Conservation (phyloP, 2,113 vertebrate species). For the Sylvia atricapilla region DNA sequence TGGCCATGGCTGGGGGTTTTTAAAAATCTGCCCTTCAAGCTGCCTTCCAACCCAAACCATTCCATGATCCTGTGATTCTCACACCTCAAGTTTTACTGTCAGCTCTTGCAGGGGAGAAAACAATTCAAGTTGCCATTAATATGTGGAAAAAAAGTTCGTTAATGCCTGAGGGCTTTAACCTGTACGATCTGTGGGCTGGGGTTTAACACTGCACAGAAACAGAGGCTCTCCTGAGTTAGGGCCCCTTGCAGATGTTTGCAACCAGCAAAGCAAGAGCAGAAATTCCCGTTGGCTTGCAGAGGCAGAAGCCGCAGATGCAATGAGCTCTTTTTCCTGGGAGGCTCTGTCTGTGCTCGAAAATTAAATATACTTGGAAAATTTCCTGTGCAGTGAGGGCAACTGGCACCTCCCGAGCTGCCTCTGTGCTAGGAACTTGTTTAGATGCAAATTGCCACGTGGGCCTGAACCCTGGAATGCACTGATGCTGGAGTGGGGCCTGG, state of each 20-base stretch:
- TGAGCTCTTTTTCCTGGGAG: neutral
- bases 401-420: neutral
- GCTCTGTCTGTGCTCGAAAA: neutral
- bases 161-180: neutral
- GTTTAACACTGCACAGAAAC: neutral
- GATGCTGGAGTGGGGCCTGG: neutral
- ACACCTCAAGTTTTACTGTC: neutral
- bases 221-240: neutral
- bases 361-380: neutral
- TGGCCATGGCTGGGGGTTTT: neutral
- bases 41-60: neutral
- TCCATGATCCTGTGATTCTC: neutral
- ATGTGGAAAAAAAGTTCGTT: neutral
- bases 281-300: neutral
- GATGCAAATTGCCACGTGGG: neutral
- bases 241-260: neutral
- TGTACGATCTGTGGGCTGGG: neutral
- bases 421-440: neutral
- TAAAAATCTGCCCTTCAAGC: accelerated
- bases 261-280: neutral
- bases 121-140: neutral
- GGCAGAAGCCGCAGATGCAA: neutral
- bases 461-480: neutral
- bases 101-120: neutral
- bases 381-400: neutral